Conservation (phyloP, 2,113 vertebrate genomes). For the Pteronura brasiliensis region DNA sequence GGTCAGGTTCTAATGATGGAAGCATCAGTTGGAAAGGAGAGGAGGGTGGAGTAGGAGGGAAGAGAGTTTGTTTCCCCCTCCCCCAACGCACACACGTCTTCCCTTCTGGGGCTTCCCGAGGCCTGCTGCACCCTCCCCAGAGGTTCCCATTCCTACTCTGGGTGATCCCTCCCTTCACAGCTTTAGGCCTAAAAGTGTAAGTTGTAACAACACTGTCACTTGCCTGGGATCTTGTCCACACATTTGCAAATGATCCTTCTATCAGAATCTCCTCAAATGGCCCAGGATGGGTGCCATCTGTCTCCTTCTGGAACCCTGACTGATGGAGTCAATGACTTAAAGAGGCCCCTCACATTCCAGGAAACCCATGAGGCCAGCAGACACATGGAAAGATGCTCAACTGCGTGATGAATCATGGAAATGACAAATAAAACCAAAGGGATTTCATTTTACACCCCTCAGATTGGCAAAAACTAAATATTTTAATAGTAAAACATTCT, state of each 20-base stretch:
- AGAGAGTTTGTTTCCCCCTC: neutral
- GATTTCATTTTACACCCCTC: neutral
- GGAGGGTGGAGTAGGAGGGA: neutral
- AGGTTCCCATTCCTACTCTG: neutral
- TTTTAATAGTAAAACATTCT: neutral
- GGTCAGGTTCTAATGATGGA: neutral
- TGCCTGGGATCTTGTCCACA: neutral
- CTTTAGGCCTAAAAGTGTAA: neutral
- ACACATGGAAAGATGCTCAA: neutral
- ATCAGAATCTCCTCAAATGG: neutral
- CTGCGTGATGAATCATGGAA: neutral
- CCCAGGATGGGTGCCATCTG: neutral
- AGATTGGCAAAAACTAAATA: neutral
- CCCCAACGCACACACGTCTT: neutral
- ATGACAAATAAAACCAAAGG: neutral
- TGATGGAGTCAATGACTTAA: neutral
- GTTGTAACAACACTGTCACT: neutral
- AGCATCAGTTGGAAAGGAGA: too few relatives aligned
- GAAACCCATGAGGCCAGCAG: neutral
- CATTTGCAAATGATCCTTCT: neutral
- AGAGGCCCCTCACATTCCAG: neutral
- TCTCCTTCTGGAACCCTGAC: neutral
- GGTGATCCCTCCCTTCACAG: fast-evolving
- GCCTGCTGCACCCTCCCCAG: fast-evolving
- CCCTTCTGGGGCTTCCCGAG: neutral